These are phyloP conservation scores for Apis cerana DNA, from an alignment of 1,140 invertebrate species.

Conservation along the genomic window DNA sequence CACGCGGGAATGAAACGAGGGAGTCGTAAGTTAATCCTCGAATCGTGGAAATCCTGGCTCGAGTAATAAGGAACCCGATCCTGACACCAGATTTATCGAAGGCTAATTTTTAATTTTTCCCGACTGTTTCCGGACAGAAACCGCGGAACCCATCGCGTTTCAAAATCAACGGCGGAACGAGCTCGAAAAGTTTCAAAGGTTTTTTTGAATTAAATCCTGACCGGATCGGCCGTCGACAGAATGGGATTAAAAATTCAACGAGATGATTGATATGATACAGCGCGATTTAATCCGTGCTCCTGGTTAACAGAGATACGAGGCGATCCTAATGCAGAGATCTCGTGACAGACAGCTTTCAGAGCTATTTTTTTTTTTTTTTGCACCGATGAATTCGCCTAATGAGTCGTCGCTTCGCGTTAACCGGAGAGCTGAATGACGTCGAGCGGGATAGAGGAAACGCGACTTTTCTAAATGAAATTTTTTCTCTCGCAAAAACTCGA, in stretches of 20 bases:
- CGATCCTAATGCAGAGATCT: not conserved
- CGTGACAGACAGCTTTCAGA: conserved; percentile 23
- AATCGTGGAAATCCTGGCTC: conserved; percentile 38
- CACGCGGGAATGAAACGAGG: conserved; percentile 17
- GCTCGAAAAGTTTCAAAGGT: not conserved
- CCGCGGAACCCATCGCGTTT: not conserved
- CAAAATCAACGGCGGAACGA: not conserved
- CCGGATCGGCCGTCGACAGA: not conserved
- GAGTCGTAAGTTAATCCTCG: conserved; percentile 54
- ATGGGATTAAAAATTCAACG: conserved; percentile 12
- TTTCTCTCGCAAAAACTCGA: not conserved
- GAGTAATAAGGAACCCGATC: conserved; percentile 48
- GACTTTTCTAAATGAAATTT: conserved; percentile 35
- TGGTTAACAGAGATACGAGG: conserved; percentile 27
- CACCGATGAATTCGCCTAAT: conserved; percentile 7
- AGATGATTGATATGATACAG: conserved; percentile 42
- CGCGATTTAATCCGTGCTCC: conserved; percentile 48
- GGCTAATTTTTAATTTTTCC: conserved; percentile 33
- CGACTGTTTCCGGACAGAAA: not conserved
- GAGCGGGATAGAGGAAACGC: conserved; percentile 5
- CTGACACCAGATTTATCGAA: conserved; percentile 23
- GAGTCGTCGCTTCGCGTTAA: conserved; percentile 52
- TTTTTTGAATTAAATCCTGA: conserved; percentile 28
- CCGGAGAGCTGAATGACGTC: conserved; percentile 32
- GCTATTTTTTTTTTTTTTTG: not conserved